Evolutionary conservation across 2,113 vertebrate species (phyloP), one percentile per base, ranked within the genome.

Genomic region (Lophochroa leadbeateri): DNA sequence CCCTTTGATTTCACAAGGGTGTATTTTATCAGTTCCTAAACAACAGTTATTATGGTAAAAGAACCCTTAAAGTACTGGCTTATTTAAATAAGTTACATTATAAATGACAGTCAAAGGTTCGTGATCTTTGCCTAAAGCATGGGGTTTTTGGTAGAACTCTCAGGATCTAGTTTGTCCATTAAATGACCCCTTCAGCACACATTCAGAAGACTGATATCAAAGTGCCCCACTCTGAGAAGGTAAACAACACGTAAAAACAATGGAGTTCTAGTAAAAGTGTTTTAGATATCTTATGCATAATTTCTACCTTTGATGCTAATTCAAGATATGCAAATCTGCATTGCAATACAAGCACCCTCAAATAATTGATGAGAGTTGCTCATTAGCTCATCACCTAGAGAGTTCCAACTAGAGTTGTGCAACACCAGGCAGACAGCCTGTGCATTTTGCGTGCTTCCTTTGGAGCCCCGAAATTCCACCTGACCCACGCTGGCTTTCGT

Each of bases 151-250:
- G 44, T 20, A 75, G 71, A 93, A 86, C 58, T 83, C 90, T 37
- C 49, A 74, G 70, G 60, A 91, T 83, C 41, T 8, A 81, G 95
- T 96, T 90, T 84, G 50, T 82, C 94, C 35, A 78, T 90, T 80
- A 94, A 97, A 91, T 85, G 87, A 94, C 41, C 47, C 60, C 86
- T 94, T 95, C 88, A 92, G 87, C 75, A 50, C 69, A 69, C 63
- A 82, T 46, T 82, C 71, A 86, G 60, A 58, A 93, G 78, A 84
- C 75, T 50, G 17, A 79, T 83, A 89, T 67, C 91, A 95, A 94
- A 96, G 43, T 57, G 67, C 63, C 58, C 57, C 33, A 77, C 86
- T 67, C 70, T 19, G 77, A 95, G 86, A 78, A 88, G 31, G 19
- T 17, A 89, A 70, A 74, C 0, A 2, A 44, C 39, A 63, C 37